phyloP scores from a whole-genome alignment of 2,888 invertebrate genomes.

The Listrodromus nycthemerus region DNA sequence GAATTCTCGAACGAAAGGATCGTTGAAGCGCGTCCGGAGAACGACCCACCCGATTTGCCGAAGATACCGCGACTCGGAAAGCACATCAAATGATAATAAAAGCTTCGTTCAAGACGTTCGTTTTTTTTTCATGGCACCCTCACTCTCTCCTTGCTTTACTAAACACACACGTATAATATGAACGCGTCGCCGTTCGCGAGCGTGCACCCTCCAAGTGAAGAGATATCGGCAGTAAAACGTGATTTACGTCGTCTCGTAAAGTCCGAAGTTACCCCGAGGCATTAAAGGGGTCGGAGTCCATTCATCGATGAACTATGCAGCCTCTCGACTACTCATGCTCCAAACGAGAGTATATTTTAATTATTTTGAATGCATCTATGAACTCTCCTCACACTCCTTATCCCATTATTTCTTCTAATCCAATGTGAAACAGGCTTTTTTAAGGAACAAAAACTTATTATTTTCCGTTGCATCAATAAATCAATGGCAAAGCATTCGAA shows the following conservation, averaged over 20 bases:
- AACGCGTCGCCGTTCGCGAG: conserved; percentile 37
- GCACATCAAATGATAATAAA: conserved; percentile 70
- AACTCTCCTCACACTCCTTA: neutral
- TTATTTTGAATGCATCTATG: conserved; percentile 36
- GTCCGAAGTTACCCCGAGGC: conserved; percentile 65
- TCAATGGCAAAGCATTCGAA: neutral
- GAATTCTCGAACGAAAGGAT: conserved; percentile 34
- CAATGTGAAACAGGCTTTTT: neutral
- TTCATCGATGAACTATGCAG: conserved; percentile 59
- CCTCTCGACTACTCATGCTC: neutral
- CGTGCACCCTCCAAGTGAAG: conserved; percentile 61
- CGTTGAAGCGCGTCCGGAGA: conserved; percentile 48
- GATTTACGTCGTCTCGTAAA: conserved; percentile 76
- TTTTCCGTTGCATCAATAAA: neutral
- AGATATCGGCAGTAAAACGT: conserved; percentile 73
- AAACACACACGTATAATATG: conserved; percentile 45
- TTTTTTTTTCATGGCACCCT: conserved; percentile 15
- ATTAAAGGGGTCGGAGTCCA: conserved; percentile 66
- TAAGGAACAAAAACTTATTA: too few species aligned
- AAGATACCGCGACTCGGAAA: conserved; percentile 62
- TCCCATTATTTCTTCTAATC: neutral
- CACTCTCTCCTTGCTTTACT: conserved; percentile 28
- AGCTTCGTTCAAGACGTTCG: conserved; percentile 51
- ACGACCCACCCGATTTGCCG: conserved; percentile 56
- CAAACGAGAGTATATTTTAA: conserved; percentile 36